A percentile compares a stretch with the other conserved stretches of the same genome.
Conservation (phyloP, 2,113 vertebrate species). For the Reinhardtius hippoglossoides region DNA sequence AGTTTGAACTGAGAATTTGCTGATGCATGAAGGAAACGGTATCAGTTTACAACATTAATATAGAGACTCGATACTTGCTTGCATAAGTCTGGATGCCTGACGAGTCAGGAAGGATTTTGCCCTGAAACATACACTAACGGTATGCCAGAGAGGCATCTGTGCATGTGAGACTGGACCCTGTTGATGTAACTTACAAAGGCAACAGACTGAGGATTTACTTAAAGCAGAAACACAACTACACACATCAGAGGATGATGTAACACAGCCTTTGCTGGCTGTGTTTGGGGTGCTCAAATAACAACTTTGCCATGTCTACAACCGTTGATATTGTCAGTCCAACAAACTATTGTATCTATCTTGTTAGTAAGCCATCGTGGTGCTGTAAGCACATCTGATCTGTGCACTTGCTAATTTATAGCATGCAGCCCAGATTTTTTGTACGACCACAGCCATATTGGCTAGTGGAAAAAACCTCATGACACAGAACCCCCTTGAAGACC, state of each 20-base stretch:
- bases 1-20: slow-evolving; percentile 30
- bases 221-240: slow-evolving; percentile 3
- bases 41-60: slow-evolving; percentile 62
- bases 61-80: slow-evolving; percentile 26
- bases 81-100: slow-evolving; percentile 42
- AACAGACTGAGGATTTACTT: background rate
- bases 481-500: too few relatives aligned
- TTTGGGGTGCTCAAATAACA: background rate
- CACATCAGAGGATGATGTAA: background rate
- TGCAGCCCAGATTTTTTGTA: too few relatives aligned
- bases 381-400: too few relatives aligned
- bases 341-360: background rate
- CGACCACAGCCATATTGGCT: too few relatives aligned
- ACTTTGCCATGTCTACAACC: too few relatives aligned
- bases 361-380: background rate
- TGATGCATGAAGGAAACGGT: slow-evolving; percentile 69
- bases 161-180: slow-evolving; percentile 48
- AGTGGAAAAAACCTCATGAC: too few relatives aligned
- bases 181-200: background rate
- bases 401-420: too few relatives aligned
- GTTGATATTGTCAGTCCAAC: background rate
- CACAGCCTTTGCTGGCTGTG: background rate
- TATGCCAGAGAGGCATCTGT: slow-evolving; percentile 30
- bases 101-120: slow-evolving; percentile 27
- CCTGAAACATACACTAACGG: slow-evolving; percentile 24